Percentiles rank a stretch among this genome's conserved stretches.
These are phyloP conservation scores for Euwallacea fornicatus DNA, from an alignment of 1,140 invertebrate species.

Conservation along the genomic window DNA sequence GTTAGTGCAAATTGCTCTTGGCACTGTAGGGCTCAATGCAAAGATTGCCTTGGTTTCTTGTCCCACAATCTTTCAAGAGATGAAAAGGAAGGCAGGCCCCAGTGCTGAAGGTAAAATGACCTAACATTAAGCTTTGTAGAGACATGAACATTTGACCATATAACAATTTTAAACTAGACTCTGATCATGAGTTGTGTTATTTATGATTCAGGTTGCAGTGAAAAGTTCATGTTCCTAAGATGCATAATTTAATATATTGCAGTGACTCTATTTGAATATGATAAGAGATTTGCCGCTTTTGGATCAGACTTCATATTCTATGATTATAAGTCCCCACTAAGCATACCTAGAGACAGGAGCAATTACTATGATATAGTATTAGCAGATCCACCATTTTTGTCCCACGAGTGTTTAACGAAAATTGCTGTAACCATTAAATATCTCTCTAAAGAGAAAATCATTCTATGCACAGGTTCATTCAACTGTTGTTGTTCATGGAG, in stretches of 20 bases:
- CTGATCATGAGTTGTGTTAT: no score
- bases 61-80: constrained; percentile 78
- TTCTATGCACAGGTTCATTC: constrained; percentile 83
- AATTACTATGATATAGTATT: constrained; percentile 81
- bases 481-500: background rate
- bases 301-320: constrained; percentile 83
- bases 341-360: constrained; percentile 64
- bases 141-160: background rate
- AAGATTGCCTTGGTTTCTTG: constrained; percentile 86
- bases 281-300: constrained; percentile 76
- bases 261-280: constrained; percentile 82
- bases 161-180: no score
- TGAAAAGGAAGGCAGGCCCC: constrained; percentile 59
- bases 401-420: constrained; percentile 89
- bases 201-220: no score
- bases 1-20: constrained; percentile 66
- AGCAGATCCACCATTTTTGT: constrained; percentile 92
- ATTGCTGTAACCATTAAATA: constrained; percentile 76
- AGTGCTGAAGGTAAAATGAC: constrained; percentile 54
- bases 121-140: background rate
- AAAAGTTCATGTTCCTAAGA: background rate
- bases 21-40: constrained; percentile 59
- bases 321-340: constrained; percentile 82
- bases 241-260: constrained; percentile 43
- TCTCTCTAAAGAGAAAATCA: constrained; percentile 76